Percentiles rank a stretch among this genome's conserved stretches.
phyloP scores from a whole-genome alignment of 2,888 invertebrate genomes.

The Caenorhabditis drosophilae region DNA sequence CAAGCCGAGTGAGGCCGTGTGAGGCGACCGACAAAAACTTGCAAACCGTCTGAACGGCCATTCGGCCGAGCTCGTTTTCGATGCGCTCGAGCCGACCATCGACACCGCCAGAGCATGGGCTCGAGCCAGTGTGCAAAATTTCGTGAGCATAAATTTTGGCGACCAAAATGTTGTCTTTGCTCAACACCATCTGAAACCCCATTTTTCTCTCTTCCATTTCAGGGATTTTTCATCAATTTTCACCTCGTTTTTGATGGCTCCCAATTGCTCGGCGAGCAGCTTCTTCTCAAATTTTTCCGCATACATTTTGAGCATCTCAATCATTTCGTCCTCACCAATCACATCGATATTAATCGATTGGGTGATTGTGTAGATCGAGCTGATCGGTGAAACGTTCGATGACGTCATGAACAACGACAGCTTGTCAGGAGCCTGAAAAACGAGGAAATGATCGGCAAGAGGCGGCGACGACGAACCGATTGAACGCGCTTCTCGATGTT shows the following conservation, averaged over 20 bases:
- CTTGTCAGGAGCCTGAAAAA: slow-evolving; percentile 44
- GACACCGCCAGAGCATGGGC: slow-evolving; percentile 37
- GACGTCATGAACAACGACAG: slow-evolving; percentile 44
- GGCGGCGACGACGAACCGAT: too few species aligned
- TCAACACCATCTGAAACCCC: slow-evolving; percentile 20
- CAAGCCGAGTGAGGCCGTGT: slow-evolving; percentile 53
- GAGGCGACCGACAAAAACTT: slow-evolving; percentile 39
- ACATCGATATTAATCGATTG: slow-evolving; percentile 48
- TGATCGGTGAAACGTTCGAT: slow-evolving; percentile 38
- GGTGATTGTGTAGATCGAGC: slow-evolving; percentile 41
- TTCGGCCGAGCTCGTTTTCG: slow-evolving; percentile 38
- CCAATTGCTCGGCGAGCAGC: slow-evolving; percentile 45
- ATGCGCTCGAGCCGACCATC: slow-evolving; percentile 40
- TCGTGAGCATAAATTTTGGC: slow-evolving; percentile 42
- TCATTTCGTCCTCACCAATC: slow-evolving; percentile 39
- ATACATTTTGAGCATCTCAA: slow-evolving; percentile 49
- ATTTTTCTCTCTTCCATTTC: neutral
- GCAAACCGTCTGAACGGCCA: slow-evolving; percentile 35
- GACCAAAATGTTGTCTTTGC: slow-evolving; percentile 35
- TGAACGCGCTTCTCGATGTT: slow-evolving; percentile 29
- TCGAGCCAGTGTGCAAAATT: slow-evolving; percentile 22
- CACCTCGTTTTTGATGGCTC: slow-evolving; percentile 40
- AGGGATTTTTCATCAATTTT: neutral
- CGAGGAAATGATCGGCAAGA: too few species aligned
- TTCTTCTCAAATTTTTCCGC: slow-evolving; percentile 36